These are phyloP conservation scores for Scaptomyza montana DNA, from an alignment of 1,140 invertebrate species.

Conservation along the genomic window DNA sequence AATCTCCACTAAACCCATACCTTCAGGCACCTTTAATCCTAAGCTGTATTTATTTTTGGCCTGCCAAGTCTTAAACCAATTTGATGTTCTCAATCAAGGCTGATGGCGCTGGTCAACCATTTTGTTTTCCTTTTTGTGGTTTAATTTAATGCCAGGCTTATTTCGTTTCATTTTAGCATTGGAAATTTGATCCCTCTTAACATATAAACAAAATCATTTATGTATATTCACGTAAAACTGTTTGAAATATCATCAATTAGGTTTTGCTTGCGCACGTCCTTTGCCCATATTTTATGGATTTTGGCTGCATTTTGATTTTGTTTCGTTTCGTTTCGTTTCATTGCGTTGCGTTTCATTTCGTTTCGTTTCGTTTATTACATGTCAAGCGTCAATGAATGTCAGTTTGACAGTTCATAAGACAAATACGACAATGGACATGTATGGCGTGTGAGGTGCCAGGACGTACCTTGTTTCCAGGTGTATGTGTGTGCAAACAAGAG, in stretches of 20 bases:
- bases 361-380: constrained; percentile 68
- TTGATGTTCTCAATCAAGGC: background rate
- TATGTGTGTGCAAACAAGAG: background rate
- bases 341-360: constrained; percentile 40
- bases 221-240: constrained; percentile 31
- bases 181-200: constrained; percentile 3
- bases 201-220: constrained; percentile 40
- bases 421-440: constrained; percentile 64
- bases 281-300: background rate
- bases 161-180: background rate
- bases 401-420: constrained; percentile 77
- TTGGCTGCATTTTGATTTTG: constrained; percentile 27
- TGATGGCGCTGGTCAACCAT: background rate
- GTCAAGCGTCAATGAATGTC: constrained; percentile 75
- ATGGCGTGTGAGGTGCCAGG: constrained; percentile 17
- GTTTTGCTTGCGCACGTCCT: background rate
- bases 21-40: background rate
- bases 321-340: constrained; percentile 36
- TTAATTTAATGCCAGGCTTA: background rate
- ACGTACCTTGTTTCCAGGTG: background rate
- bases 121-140: background rate
- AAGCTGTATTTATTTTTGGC: background rate
- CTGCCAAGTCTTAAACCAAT: background rate
- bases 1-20: background rate
- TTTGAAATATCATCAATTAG: constrained; percentile 61